Evolutionary conservation across 2,888 invertebrate species (phyloP).

Genomic region (Cryptops parisi): DNA sequence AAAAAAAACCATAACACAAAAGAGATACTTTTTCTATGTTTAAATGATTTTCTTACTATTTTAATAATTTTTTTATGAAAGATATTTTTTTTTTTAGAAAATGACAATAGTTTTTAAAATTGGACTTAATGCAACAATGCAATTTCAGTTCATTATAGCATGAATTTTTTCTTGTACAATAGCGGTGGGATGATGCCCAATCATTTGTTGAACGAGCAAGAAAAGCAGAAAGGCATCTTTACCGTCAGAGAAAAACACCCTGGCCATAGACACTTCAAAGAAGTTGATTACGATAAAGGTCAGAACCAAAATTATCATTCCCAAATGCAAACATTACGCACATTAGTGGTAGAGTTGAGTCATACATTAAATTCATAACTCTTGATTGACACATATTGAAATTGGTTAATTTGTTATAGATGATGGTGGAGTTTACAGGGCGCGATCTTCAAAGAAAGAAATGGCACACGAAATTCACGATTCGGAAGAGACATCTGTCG

Average conservation of each 20-base stretch:
- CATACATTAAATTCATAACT: too few relatives aligned
- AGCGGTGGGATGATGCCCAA: background rate
- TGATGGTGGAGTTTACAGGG: background rate
- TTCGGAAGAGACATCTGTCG: background rate
- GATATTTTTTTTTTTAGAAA: too few relatives aligned
- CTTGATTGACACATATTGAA: too few relatives aligned
- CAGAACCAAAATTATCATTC: background rate
- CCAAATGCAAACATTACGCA: background rate
- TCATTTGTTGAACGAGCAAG: background rate
- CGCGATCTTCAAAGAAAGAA: background rate
- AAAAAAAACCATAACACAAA: too few relatives aligned
- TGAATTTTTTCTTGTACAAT: too few relatives aligned
- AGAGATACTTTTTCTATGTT: too few relatives aligned
- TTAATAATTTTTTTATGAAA: too few relatives aligned
- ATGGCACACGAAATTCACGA: background rate
- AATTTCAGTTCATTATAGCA: too few relatives aligned
- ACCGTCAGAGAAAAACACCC: background rate
- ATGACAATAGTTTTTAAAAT: too few relatives aligned
- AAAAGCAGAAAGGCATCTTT: background rate
- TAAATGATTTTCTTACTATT: too few relatives aligned
- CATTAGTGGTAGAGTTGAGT: too few relatives aligned
- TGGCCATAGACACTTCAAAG: background rate
- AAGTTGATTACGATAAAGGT: background rate
- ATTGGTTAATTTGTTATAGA: background rate
- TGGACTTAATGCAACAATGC: too few relatives aligned